Evolutionary conservation across 2,888 invertebrate species (phyloP), one percentile per base, ranked within the genome.

Genomic region (Ceriagrion tenellum): DNA sequence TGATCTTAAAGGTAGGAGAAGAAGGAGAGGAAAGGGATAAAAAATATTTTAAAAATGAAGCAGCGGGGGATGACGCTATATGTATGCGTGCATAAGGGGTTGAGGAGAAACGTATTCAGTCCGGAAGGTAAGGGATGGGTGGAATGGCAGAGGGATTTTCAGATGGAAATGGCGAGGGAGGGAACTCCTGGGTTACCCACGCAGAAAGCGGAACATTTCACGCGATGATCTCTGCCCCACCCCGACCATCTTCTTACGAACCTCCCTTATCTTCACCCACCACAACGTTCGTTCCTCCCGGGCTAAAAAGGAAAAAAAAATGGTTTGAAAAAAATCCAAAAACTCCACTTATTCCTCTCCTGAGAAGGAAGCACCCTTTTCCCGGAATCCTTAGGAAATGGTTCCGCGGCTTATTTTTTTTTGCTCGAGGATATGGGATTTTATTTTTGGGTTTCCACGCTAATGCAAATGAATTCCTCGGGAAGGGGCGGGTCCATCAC

Each of bases 21-120:
- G 59, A 20, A 20, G 59, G 56, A 56, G 30, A 69, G 74, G 89
- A 88, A 95, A 95, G 95, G 55, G 95, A 35, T 74, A 35, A 35
- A 35, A 81, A 35, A 69, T 16, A 59, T 12, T 8, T 3, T 59
- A 20, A 16, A n/a, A 20, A 59, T 59, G 18, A 59, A 59, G 59
- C 12, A 59, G 59, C 3, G 88, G 30, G 88, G 63, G 88, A 95
- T 47, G 47, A 30, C 55, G 88, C 20, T 47, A 10, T 26, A n/a
- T 26, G 2, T 23, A 26, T n/a, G n/a, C n/a, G n/a, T n/a, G 16
- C 56, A 12, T 13, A 20, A 8, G 20, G 59, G 59, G 59, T 13
- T 59, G 20, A 59, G 59, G 59, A 59, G 20, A 20, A 59, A 59
- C 59, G 59, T 20, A 59, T 59, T 20, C 20, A 18, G 59, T 13